Base-by-base conservation (phyloP, 2,113 vertebrate species). In the Electrona antarctica region DNA sequence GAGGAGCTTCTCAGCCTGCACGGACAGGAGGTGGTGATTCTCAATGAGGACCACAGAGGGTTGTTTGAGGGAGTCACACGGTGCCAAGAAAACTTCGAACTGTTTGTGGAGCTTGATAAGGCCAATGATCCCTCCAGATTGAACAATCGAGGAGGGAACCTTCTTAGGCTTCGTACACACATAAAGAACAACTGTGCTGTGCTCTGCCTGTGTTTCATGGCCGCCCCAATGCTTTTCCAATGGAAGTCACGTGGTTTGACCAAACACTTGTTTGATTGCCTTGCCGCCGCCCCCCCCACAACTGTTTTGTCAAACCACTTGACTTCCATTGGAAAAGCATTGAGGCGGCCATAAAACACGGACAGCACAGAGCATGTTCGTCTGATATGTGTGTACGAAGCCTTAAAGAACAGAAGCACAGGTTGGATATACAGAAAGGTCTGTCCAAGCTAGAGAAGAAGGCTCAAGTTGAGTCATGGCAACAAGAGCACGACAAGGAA, bases 391-490 rank as follows among this genome's bases (percentile, higher is more conserved):
- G n/a, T n/a, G n/a, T n/a, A n/a, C n/a, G n/a, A n/a, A n/a, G n/a
- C n/a, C n/a, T 99, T 58, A 97, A 96, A 51, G 96, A 99, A 76
- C 96, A 97, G 88, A 98, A 98, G 68, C 96, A 97, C 76, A 90
- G 97, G 41, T 85, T 89, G 0, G 97, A 96, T 59, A 91, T 99
- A 49, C 96, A 96, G 79, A 98, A 96, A 87, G 94, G 90, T 0
- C 92, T 99, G 55, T 94, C 96, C 0, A 98, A 95, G 95, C 82
- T 99, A 89, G 96, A 99, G 87, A 97, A 96, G 62, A 96, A 94
- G 79, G 77, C 45, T 41, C 93, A 90, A 33, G 85, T 97, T 10
- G 95, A 95, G 49, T 73, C 15, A 5, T 98, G 96, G 96, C 96
- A 97, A 76, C 82, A 92, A 54, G 91, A 94, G 61, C 89, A 90